Base-by-base conservation (phyloP, 2,797 vertebrate genomes). In the Cuculus canorus region DNA sequence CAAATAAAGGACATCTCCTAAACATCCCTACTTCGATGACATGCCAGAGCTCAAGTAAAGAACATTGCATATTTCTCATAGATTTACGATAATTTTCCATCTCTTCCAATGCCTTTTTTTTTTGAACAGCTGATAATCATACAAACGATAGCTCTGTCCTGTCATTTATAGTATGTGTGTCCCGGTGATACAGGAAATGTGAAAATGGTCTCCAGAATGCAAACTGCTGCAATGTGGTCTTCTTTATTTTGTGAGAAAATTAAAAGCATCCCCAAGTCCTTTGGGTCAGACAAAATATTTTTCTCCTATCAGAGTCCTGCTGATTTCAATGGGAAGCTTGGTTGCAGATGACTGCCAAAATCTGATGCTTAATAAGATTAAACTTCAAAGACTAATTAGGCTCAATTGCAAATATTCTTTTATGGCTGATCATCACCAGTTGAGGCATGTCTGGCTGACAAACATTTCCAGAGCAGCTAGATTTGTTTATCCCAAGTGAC, bases 321-420 rank as follows among this genome's bases (percentile, higher is more conserved):
- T 77, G 60, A 53, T 91, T 82, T 94, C 75, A 37, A 7, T 18
- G 35, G 68, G 41, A 73, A 75, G 14, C 30, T 89, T 82, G 45
- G 23, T 63, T 91, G 88, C 33, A 82, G 52, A 59, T 64, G 57
- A 77, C 5, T 85, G 84, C 60, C 53, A 71, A 91, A 86, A 92
- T 68, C 45, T 82, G 68, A 85, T 93, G 37, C 30, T 85, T 88
- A 82, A 76, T 85, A 86, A 66, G 71, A 60, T 85, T 89, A 81
- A 88, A 86, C 22, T 78, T 88, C 72, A 82, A 92, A 94, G 68
- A 50, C 56, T 87, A 88, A 87, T 92, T 80, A 93, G 33, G 48
- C 69, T 82, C 65, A 82, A 80, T n/a, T 64, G 64, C 30, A 56
- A 80, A 73, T 48, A 41, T 45, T 39, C 30, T 87, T 94, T 81